phyloP scores from a whole-genome alignment of 2,797 vertebrate species.

The Urocyon cinereoargenteus region DNA sequence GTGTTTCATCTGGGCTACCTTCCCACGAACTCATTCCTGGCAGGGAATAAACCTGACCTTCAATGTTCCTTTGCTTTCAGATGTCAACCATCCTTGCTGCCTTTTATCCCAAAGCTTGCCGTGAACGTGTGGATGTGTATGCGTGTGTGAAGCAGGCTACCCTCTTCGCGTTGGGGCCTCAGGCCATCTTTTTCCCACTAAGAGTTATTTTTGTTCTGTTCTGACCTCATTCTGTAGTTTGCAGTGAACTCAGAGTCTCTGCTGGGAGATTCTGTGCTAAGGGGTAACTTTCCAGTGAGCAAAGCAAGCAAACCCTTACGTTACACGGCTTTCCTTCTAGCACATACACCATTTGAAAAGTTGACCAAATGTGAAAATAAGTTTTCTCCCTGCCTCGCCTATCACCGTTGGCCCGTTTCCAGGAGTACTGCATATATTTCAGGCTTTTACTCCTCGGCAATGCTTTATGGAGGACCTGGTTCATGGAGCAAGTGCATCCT shows the following conservation, averaged over 20 bases:
- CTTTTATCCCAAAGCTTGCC: slow-evolving; percentile 70
- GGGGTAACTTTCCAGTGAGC: neutral
- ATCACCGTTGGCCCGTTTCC: slow-evolving; percentile 54
- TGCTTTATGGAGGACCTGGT: slow-evolving; percentile 59
- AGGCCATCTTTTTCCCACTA: slow-evolving; percentile 55
- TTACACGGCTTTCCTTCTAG: neutral
- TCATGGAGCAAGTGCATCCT: slow-evolving; percentile 27
- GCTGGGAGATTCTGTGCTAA: neutral
- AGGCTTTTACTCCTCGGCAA: slow-evolving; percentile 67
- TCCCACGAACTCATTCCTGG: slow-evolving; percentile 76
- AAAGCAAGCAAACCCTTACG: neutral
- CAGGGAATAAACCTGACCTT: slow-evolving; percentile 62
- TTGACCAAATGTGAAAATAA: slow-evolving; percentile 77
- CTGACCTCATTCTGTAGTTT: slow-evolving; percentile 57
- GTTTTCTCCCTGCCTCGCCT: slow-evolving; percentile 74
- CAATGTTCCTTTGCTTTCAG: slow-evolving; percentile 68
- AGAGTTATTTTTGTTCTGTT: slow-evolving; percentile 51
- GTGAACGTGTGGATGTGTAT: neutral
- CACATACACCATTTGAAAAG: neutral
- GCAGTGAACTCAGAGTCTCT: neutral
- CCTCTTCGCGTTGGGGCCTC: neutral
- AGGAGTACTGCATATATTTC: slow-evolving; percentile 66
- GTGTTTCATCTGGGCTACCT: slow-evolving; percentile 86
- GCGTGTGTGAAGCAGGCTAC: neutral
- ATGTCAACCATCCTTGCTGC: slow-evolving; percentile 70